Evolutionary conservation across 2,888 invertebrate species (phyloP).

Genomic region (Patella caerulea): DNA sequence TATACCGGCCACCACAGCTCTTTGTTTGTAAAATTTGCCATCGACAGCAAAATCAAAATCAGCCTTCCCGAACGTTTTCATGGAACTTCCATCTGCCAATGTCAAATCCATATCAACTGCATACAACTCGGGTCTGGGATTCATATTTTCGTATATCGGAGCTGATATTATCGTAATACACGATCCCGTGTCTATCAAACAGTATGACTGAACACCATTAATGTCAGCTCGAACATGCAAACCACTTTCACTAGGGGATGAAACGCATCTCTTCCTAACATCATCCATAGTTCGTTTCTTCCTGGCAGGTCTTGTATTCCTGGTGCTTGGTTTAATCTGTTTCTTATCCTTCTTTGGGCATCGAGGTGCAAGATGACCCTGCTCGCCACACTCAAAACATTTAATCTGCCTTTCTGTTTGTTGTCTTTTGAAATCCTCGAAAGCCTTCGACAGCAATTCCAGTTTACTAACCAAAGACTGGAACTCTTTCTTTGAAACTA

Average conservation of each 20-base stretch:
- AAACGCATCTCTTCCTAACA: not conserved
- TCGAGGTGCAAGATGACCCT: not conserved
- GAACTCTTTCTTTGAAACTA: no score
- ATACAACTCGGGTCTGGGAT: not conserved
- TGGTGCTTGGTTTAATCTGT: not conserved
- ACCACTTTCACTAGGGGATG: not conserved
- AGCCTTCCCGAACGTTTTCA: not conserved
- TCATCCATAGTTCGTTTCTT: not conserved
- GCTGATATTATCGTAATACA: not conserved
- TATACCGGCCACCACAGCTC: not conserved
- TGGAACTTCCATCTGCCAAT: not conserved
- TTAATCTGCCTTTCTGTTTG: not conserved
- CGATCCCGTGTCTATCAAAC: not conserved
- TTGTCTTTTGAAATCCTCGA: not conserved
- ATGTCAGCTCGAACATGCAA: not conserved
- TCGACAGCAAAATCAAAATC: not conserved
- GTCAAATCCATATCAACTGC: not conserved
- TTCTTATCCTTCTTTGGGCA: not conserved
- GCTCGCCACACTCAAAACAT: not conserved
- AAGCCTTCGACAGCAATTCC: no score
- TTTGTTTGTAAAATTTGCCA: not conserved
- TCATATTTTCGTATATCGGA: not conserved
- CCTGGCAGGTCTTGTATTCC: not conserved
- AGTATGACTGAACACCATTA: not conserved
- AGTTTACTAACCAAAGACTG: no score